A percentile compares a stretch with the other conserved stretches of the same genome.
phyloP scores from a whole-genome alignment of 2,888 invertebrate genomes.

The Agonum fuliginosum region DNA sequence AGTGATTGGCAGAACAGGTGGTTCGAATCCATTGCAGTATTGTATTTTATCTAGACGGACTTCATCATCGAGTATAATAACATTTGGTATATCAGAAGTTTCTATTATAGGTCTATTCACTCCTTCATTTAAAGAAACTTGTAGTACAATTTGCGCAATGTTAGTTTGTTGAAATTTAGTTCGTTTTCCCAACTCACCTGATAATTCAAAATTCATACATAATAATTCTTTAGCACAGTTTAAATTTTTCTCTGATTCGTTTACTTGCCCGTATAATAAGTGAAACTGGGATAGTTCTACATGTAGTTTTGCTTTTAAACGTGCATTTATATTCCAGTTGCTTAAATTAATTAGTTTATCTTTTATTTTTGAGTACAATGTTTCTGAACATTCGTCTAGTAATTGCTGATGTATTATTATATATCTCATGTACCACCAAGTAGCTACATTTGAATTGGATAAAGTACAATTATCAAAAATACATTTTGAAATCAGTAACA shows the following conservation, averaged over 20 bases:
- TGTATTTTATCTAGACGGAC: slow-evolving; percentile 86
- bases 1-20: slow-evolving; percentile 77
- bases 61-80: slow-evolving; percentile 89
- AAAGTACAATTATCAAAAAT: slow-evolving; percentile 70
- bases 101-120: slow-evolving; percentile 72
- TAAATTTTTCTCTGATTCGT: slow-evolving; percentile 82
- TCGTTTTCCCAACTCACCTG: slow-evolving; percentile 90
- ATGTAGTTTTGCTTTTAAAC: slow-evolving; percentile 72
- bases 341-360: slow-evolving; percentile 72
- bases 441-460: slow-evolving; percentile 69
- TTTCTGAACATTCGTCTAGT: slow-evolving; percentile 84
- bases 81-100: slow-evolving; percentile 78
- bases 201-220: slow-evolving; percentile 81
- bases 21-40: slow-evolving; percentile 79
- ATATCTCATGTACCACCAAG: slow-evolving; percentile 86
- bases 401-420: slow-evolving; percentile 84
- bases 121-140: slow-evolving; percentile 75
- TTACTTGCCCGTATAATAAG: slow-evolving; percentile 83
- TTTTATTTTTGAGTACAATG: slow-evolving; percentile 79
- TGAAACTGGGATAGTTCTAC: slow-evolving; percentile 81
- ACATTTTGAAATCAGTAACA: slow-evolving; percentile 71
- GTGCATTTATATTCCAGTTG: slow-evolving; percentile 66
- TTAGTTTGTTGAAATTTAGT: slow-evolving; percentile 91
- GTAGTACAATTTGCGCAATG: slow-evolving; percentile 87
- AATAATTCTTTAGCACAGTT: slow-evolving; percentile 78